Base-by-base conservation (phyloP, 2,888 invertebrate species). In the Leuctra nigra region DNA sequence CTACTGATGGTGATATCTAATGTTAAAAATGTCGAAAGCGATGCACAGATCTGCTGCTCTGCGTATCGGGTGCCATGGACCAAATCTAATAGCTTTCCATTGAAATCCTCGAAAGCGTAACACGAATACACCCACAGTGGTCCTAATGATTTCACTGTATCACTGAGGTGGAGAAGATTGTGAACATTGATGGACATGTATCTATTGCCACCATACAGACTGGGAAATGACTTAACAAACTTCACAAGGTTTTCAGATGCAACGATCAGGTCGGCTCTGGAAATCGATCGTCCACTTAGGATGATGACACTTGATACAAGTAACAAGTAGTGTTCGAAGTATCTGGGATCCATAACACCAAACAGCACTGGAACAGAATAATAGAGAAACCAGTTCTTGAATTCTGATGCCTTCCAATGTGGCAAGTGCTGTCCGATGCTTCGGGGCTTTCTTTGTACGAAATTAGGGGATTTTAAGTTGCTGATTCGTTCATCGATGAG, bases 351-450 rank as follows among this genome's bases (percentile, higher is more conserved):
- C 47, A 47, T 47, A 20, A 47, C 13, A 4, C 47, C 47, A 20
- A 20, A 22, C 9, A 47, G 13, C 14, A 47, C 47, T 24, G 47
- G 47, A 4, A 47, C 47, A 6, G 47, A 47, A 18, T 47, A 47
- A 47, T 47, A 47, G 9, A 47, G 22, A 7, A 47, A 20, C 23
- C 23, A 47, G 14, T 24, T 24, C 20, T 47, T 47, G 13, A 7
- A 47, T 18, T 47, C 47, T 16, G 16, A 18, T 7, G 47, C 47
- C 22, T 47, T 47, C 47, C 47, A 47, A 9, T 18, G 7, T 24
- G 47, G 6, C 2, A 20, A 18, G 9, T 23, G 18, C 14, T 47
- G 1, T 14, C 25, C 22, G 47, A 47, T 47, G 22, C n/a, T 18
- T 18, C 47, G 14, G 22, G 29, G 29, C 6, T 7, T 7, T 11